Percentiles rank a stretch among this genome's conserved stretches.
These are phyloP conservation scores for Dysidea cf. avara DNA, from an alignment of 37 sponge, comb jelly and placozoan species.

Conservation along the genomic window DNA sequence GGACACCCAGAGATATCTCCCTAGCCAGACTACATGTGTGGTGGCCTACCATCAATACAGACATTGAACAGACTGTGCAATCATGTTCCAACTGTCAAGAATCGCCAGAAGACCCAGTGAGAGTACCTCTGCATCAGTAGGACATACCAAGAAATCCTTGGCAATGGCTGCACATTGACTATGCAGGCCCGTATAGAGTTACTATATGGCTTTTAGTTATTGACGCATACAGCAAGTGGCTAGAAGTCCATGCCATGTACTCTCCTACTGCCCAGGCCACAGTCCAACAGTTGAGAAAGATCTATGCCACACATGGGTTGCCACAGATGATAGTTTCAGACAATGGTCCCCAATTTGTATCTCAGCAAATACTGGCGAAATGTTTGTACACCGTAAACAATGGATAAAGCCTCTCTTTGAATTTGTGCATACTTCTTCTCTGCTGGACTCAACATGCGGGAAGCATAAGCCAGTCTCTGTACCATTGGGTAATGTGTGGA, in stretches of 20 bases:
- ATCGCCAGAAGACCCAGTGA: background rate
- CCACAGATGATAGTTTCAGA: too few relatives aligned
- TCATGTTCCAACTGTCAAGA: background rate
- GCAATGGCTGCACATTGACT: constrained; percentile 13
- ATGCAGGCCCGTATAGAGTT: constrained; percentile 4
- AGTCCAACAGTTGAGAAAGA: too few relatives aligned
- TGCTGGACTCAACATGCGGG: too few relatives aligned
- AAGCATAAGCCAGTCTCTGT: too few relatives aligned
- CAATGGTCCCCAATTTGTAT: too few relatives aligned
- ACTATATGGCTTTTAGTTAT: background rate
- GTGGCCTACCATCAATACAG: constrained; percentile 1
- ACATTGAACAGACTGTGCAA: background rate
- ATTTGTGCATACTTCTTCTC: too few relatives aligned
- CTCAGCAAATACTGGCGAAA: too few relatives aligned
- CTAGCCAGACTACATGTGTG: background rate
- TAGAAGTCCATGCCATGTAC: background rate
- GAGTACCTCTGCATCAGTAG: background rate
- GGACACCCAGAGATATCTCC: background rate
- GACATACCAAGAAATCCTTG: background rate
- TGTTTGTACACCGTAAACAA: too few relatives aligned
- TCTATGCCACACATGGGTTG: too few relatives aligned
- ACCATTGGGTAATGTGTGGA: too few relatives aligned
- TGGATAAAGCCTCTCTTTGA: too few relatives aligned
- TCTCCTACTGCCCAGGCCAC: too few relatives aligned
- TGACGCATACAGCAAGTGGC: constrained; percentile 7